Conservation (phyloP, 2,797 vertebrate genomes). For the Acipenser oxyrinchus region DNA sequence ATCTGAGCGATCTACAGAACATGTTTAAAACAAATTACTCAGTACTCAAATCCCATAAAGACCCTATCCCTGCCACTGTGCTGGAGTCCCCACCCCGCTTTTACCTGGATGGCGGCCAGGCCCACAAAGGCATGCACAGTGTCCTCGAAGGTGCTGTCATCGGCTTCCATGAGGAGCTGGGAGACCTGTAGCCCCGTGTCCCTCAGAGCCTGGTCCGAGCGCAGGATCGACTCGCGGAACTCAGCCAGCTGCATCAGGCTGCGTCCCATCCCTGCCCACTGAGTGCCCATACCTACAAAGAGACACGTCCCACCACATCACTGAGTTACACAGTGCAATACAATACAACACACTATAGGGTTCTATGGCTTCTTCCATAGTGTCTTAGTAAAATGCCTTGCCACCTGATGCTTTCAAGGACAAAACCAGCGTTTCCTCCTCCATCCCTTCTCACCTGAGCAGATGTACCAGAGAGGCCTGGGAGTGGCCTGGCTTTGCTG, state of each 20-base stretch:
- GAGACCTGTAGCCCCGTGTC: slow-evolving; percentile 78
- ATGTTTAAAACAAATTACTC: neutral
- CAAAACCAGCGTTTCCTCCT: too few relatives aligned
- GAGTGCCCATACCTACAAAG: slow-evolving; percentile 84
- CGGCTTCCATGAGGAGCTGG: slow-evolving; percentile 65
- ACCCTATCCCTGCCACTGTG: neutral
- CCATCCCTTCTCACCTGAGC: slow-evolving; percentile 68
- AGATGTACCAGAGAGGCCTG: slow-evolving; percentile 87
- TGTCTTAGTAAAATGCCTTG: too few relatives aligned
- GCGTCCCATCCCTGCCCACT: slow-evolving; percentile 89
- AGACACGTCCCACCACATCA: too few relatives aligned
- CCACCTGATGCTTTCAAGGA: too few relatives aligned
- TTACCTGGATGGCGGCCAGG: slow-evolving; percentile 90
- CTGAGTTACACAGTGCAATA: too few relatives aligned
- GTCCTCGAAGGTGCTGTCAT: slow-evolving; percentile 80
- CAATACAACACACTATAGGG: too few relatives aligned
- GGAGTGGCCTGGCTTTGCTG: slow-evolving; percentile 55
- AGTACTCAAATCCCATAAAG: too few relatives aligned
- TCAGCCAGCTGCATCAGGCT: slow-evolving; percentile 79
- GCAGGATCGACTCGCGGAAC: slow-evolving; percentile 77
- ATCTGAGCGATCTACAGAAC: slow-evolving; percentile 78
- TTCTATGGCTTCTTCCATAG: too few relatives aligned
- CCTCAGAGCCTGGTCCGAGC: slow-evolving; percentile 72
- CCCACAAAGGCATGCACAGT: slow-evolving; percentile 80
- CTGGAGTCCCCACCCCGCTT: too few relatives aligned